Evolutionary conservation across 23 tunicate genomes (phyloP).

Genomic region (Halocynthia roretzi): DNA sequence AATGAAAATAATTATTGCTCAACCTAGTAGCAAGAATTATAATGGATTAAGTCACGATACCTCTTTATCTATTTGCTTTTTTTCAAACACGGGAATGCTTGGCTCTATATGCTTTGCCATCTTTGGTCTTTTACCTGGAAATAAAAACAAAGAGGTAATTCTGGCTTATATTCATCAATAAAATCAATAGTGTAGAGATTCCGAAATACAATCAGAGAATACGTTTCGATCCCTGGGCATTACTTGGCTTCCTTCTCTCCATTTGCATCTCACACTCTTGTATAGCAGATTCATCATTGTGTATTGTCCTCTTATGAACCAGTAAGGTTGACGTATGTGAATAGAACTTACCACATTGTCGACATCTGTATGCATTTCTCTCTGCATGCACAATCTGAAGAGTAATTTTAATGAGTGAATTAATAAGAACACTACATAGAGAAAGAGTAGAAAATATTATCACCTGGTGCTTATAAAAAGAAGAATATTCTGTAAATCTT

Average conservation of each 20-base stretch:
- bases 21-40: no score
- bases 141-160: no score
- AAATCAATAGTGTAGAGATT: no score
- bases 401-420: not conserved
- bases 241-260: slow-evolving; percentile 4
- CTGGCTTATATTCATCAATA: no score
- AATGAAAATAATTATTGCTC: no score
- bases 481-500: slow-evolving; percentile 84
- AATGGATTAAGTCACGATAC: no score
- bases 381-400: slow-evolving; percentile 53
- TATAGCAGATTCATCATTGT: slow-evolving; percentile 14
- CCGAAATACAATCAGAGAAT: no score
- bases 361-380: slow-evolving; percentile 44
- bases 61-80: no score
- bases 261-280: not conserved
- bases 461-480: slow-evolving; percentile 82
- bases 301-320: slow-evolving; percentile 32
- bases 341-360: slow-evolving; percentile 52
- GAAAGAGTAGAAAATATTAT: not conserved
- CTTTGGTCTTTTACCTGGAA: no score
- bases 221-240: no score
- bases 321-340: slow-evolving; percentile 25
- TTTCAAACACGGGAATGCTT: no score
- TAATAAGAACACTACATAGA: not conserved
- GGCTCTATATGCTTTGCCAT: no score